Evolutionary conservation across 2,888 invertebrate genomes (phyloP).

Genomic region (Hyposoter dolosus): DNA sequence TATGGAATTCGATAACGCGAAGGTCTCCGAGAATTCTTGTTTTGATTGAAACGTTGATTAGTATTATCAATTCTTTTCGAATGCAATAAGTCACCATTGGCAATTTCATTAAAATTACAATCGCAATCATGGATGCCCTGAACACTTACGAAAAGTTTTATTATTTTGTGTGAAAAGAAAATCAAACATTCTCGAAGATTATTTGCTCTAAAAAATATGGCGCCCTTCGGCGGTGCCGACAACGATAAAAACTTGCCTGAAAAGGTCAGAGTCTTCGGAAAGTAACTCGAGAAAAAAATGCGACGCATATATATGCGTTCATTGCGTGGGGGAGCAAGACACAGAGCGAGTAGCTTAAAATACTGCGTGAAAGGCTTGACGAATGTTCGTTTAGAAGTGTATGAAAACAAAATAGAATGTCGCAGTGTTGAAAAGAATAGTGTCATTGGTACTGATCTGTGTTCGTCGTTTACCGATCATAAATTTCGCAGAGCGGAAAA

Average conservation of each 20-base stretch:
- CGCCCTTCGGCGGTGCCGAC: background rate
- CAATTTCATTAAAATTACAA: background rate
- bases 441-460: constrained; percentile 32
- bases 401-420: constrained; percentile 39
- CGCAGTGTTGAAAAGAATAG: constrained; percentile 47
- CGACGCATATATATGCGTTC: background rate
- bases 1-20: constrained; percentile 42
- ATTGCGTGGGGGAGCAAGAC: constrained; percentile 3
- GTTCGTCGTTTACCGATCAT: constrained; percentile 8
- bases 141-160: background rate
- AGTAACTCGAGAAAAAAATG: background rate
- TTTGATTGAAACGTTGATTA: background rate
- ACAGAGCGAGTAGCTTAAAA: background rate
- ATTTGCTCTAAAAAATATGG: background rate
- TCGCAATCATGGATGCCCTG: background rate
- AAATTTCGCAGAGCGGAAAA: constrained; percentile 32
- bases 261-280: constrained; percentile 7
- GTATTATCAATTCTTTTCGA: background rate
- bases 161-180: background rate
- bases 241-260: background rate
- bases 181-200: background rate
- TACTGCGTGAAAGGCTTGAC: constrained; percentile 29
- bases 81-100: background rate
- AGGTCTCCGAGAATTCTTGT: constrained; percentile 39
- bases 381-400: background rate